Evolutionary conservation across 2,113 vertebrate species (phyloP).

Genomic region (Gobius niger): DNA sequence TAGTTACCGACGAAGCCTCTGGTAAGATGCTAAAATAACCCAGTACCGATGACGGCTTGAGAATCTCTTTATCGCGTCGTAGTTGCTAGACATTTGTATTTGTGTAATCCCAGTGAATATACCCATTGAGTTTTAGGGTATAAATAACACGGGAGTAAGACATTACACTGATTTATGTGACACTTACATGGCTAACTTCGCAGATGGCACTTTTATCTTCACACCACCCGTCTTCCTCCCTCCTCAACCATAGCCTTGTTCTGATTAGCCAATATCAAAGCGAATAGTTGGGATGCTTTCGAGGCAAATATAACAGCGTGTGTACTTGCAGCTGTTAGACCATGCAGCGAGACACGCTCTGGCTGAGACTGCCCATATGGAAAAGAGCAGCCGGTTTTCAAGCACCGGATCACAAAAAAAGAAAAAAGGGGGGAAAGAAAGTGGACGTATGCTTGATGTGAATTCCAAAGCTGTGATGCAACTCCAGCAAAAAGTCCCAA

Average conservation of each 20-base stretch:
- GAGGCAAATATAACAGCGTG: slow-evolving; percentile 62
- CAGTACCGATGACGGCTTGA: too few relatives aligned
- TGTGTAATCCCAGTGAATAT: neutral
- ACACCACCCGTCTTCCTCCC: slow-evolving; percentile 12
- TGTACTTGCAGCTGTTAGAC: slow-evolving; percentile 54
- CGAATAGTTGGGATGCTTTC: slow-evolving; percentile 53
- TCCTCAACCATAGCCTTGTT: slow-evolving; percentile 8
- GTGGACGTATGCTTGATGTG: slow-evolving; percentile 52
- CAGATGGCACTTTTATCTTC: slow-evolving; percentile 29
- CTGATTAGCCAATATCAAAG: slow-evolving; percentile 62
- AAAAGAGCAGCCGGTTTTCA: slow-evolving; percentile 50
- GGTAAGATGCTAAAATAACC: too few relatives aligned
- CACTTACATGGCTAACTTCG: slow-evolving; percentile 1
- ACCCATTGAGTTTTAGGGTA: neutral
- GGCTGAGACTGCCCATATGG: slow-evolving; percentile 21
- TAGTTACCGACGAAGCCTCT: too few relatives aligned
- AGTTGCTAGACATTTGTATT: too few relatives aligned
- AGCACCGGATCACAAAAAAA: neutral
- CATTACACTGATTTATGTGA: neutral
- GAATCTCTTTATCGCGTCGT: too few relatives aligned
- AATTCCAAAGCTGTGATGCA: slow-evolving; percentile 73
- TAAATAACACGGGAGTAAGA: neutral
- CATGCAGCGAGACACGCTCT: slow-evolving; percentile 16
- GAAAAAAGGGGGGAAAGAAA: slow-evolving; percentile 26
- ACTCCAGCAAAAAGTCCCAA: slow-evolving; percentile 32